Percentiles rank a stretch among this genome's conserved stretches.
These are phyloP conservation scores for Chloroceryle aenea DNA, from an alignment of 2,113 vertebrate genomes.

Conservation along the genomic window DNA sequence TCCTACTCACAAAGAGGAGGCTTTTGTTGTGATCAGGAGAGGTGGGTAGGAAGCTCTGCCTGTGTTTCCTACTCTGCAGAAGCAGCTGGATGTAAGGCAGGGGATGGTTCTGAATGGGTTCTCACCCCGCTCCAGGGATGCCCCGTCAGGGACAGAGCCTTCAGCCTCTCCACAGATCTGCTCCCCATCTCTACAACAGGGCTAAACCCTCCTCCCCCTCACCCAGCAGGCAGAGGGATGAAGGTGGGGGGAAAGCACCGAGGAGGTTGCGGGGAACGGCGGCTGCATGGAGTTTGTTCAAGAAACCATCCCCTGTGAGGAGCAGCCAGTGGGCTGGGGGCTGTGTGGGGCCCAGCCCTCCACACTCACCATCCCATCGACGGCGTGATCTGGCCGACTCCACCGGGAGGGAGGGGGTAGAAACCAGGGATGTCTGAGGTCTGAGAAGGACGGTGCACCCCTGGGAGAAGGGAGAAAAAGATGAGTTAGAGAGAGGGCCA, in stretches of 20 bases:
- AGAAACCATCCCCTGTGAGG: fast-evolving
- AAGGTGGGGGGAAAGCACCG: not conserved
- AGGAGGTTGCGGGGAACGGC: fast-evolving
- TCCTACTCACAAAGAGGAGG: not conserved
- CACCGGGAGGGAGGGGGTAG: constrained; percentile 91
- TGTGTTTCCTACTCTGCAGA: not conserved
- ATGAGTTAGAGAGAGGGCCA: not conserved
- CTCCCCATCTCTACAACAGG: not conserved
- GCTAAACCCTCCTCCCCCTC: not conserved
- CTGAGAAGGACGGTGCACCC: constrained; percentile 90
- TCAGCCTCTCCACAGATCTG: not conserved
- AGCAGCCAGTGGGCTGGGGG: fast-evolving
- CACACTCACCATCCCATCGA: constrained; percentile 96
- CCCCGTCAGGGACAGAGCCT: not conserved
- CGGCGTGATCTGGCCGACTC: constrained; percentile 92
- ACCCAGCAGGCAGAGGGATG: not conserved
- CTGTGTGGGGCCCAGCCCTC: fast-evolving
- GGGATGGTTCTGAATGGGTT: fast-evolving
- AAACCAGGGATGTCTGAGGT: constrained; percentile 92
- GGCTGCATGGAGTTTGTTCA: fast-evolving
- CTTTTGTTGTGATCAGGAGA: not conserved
- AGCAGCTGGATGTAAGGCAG: not conserved
- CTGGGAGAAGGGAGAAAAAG: constrained; percentile 69
- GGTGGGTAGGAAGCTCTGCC: not conserved
- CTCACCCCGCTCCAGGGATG: not conserved